Evolutionary conservation across 2,888 invertebrate genomes (phyloP), one percentile per base, ranked within the genome.

Genomic region (Orgyia antiqua): DNA sequence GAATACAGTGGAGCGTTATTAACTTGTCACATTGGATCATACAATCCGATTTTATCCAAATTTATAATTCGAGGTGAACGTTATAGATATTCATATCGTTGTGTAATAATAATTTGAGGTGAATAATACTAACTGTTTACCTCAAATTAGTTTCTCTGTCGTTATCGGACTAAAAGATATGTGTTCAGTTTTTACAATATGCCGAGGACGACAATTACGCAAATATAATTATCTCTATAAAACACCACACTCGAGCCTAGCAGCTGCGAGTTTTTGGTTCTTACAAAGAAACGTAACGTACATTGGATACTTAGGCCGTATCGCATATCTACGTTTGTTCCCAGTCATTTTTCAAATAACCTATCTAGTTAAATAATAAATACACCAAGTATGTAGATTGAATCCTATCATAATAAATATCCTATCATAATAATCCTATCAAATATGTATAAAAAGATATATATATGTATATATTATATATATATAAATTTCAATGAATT

Each of bases 401-500:
- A 69, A 54, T 62, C 63, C 56, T 72, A 72, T 51, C 61, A 51
- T 72, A 72, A 57, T 74, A 70, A 68, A 76, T 83, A 84, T 82
- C n/a, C n/a, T n/a, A n/a, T n/a, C n/a, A n/a, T n/a, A n/a, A n/a
- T n/a, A n/a, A n/a, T n/a, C n/a, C n/a, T n/a, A n/a, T n/a, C n/a
- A 83, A 84, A 83, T 78, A 79, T 67, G 82, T 86, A 83, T 84
- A 84, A 83, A 86, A 83, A 86, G 79, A 74, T 64, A 64, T 32
- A 30, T 24, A 29, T 13, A 24, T 12, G 17, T 10, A 11, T 10
- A 30, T 24, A 24, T 10, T 10, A 26, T 21, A 26, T 31, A 34
- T 32, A 21, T 66, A 63, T 82, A 79, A 82, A 78, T 76, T 80
- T 83, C 73, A 80, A 75, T 83, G 79, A 78, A 80, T 86, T 80